These are phyloP conservation scores for Tenebrosternarchus preto DNA, from an alignment of 2,113 vertebrate genomes.

Conservation along the genomic window DNA sequence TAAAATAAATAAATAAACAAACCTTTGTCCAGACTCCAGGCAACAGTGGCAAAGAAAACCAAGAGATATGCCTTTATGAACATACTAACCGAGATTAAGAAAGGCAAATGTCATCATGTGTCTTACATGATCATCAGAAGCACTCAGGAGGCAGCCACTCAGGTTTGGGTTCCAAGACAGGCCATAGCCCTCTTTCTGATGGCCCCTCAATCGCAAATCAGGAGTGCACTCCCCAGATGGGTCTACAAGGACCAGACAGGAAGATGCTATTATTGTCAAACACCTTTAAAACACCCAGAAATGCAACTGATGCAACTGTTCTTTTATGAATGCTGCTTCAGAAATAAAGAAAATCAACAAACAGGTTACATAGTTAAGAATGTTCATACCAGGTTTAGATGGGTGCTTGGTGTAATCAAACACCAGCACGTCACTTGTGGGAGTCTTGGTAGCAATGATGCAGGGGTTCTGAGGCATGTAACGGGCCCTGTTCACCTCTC, in stretches of 20 bases:
- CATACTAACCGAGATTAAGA: neutral
- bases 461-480: constrained; percentile 99
- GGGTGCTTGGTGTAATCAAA: constrained; percentile 99
- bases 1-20: neutral
- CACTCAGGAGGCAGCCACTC: constrained; percentile 94
- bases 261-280: too few species aligned
- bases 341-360: neutral
- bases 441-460: constrained; percentile 98
- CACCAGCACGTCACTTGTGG: constrained; percentile 95
- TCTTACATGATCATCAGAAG: constrained; percentile 95
- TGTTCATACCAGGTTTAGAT: constrained; percentile 87
- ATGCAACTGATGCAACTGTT: too few species aligned
- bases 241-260: constrained; percentile 72
- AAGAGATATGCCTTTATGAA: neutral
- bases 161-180: constrained; percentile 98
- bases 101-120: neutral
- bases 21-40: neutral
- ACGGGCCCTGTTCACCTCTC: constrained; percentile 95
- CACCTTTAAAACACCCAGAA: too few species aligned
- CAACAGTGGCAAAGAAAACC: neutral
- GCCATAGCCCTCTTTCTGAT: constrained; percentile 97
- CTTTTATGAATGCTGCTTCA: too few species aligned
- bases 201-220: constrained; percentile 91
- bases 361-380: neutral
- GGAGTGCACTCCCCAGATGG: constrained; percentile 97